Percentiles rank a stretch among this genome's conserved stretches.
These are phyloP conservation scores for Eilema caniola DNA, from an alignment of 2,888 invertebrate species.

Conservation along the genomic window DNA sequence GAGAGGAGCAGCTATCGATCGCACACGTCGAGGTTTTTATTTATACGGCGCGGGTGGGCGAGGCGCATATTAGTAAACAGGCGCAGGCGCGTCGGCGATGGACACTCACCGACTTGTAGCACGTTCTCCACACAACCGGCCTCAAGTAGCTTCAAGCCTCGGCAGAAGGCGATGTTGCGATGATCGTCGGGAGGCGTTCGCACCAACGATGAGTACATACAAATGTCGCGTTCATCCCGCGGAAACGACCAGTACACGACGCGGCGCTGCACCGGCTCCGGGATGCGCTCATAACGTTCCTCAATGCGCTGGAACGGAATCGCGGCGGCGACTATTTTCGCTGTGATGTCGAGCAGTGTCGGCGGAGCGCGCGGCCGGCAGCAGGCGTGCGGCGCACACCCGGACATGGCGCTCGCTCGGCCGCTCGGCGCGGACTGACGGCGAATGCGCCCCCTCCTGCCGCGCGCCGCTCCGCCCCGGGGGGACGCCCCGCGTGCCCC, in stretches of 20 bases:
- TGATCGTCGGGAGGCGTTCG: conserved; percentile 89
- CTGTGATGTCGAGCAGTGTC: conserved; percentile 93
- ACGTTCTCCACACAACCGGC: conserved; percentile 94
- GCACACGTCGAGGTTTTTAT: conserved; percentile 87
- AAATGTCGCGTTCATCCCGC: conserved; percentile 94
- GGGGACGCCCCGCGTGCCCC: conserved; percentile 56
- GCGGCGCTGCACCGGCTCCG: conserved; percentile 95
- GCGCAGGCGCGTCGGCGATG: conserved; percentile 80
- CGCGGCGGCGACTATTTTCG: conserved; percentile 93
- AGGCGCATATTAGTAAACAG: conserved; percentile 87
- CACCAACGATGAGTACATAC: conserved; percentile 94
- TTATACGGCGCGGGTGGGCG: conserved; percentile 86
- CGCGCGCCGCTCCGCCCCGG: conserved; percentile 49
- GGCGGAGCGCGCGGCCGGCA: conserved; percentile 89
- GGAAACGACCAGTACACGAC: conserved; percentile 97
- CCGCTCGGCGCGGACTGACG: conserved; percentile 85
- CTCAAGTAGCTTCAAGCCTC: conserved; percentile 94
- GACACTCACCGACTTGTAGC: conserved; percentile 95
- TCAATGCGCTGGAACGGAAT: conserved; percentile 95
- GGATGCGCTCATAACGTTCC: conserved; percentile 94
- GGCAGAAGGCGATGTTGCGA: conserved; percentile 94
- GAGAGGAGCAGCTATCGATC: conserved; percentile 86
- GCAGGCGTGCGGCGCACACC: conserved; percentile 85
- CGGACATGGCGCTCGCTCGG: conserved; percentile 85
- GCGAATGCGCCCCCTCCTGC: conserved; percentile 59